Percentiles rank a stretch among this genome's conserved stretches.
These are phyloP conservation scores for Euura saliciscinereae DNA, from an alignment of 1,140 invertebrate species.

Conservation along the genomic window DNA sequence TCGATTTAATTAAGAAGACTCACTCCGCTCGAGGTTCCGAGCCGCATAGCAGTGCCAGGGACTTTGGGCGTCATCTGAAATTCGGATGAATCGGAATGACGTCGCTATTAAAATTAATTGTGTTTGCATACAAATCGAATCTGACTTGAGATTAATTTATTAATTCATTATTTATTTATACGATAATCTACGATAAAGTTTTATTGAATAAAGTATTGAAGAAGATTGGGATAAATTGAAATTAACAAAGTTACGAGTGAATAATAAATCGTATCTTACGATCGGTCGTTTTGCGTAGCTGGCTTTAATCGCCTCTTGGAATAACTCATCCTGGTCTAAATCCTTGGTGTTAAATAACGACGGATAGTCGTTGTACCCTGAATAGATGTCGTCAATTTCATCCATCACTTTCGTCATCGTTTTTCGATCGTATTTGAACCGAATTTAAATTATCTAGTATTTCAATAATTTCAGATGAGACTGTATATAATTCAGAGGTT, in stretches of 20 bases:
- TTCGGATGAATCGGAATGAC: constrained; percentile 13
- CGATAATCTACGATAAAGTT: too few relatives aligned
- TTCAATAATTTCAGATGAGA: too few relatives aligned
- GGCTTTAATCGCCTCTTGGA: constrained; percentile 67
- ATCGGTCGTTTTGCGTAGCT: constrained; percentile 67
- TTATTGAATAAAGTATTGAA: too few relatives aligned
- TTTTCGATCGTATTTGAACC: too few relatives aligned
- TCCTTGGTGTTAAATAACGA: constrained; percentile 69
- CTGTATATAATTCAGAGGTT: too few relatives aligned
- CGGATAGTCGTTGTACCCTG: constrained; percentile 73
- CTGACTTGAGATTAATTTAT: too few relatives aligned
- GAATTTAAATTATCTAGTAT: too few relatives aligned
- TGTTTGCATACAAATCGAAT: background rate
- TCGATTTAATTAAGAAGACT: constrained; percentile 20
- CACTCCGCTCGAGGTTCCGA: constrained; percentile 62
- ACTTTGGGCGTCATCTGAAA: constrained; percentile 52
- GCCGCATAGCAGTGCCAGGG: constrained; percentile 57
- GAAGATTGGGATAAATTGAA: too few relatives aligned
- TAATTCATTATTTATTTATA: too few relatives aligned
- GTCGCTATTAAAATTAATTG: constrained; percentile 13
- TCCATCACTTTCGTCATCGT: background rate
- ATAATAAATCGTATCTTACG: constrained; percentile 41
- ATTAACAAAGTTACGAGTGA: background rate
- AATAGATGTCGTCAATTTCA: constrained; percentile 66
- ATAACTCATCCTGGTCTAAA: constrained; percentile 69